Conservation (phyloP, 2,888 invertebrate genomes). For the Nomada fabriciana region DNA sequence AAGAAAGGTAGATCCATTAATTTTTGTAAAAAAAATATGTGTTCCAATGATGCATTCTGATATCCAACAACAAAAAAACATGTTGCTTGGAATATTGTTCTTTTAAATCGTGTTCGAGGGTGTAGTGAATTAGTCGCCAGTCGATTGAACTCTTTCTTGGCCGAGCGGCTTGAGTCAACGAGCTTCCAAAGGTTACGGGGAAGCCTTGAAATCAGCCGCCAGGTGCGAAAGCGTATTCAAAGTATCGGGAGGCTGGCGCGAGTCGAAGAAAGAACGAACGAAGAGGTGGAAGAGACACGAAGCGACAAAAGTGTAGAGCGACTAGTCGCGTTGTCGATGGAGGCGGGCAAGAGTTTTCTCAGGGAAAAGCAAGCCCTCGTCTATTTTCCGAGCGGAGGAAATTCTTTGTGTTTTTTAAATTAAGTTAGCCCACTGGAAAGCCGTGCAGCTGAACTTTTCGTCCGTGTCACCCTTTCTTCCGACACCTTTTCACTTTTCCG, state of each 20-base stretch:
- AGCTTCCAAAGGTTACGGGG: constrained; percentile 14
- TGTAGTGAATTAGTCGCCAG: constrained; percentile 23
- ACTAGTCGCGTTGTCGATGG: constrained; percentile 31
- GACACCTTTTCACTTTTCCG: constrained; percentile 20
- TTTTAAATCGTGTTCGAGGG: constrained; percentile 8
- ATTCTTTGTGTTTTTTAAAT: constrained; percentile 77
- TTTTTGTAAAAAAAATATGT: neutral
- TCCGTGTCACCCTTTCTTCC: constrained; percentile 28
- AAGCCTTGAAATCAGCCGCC: constrained; percentile 29
- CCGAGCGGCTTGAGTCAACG: constrained; percentile 18
- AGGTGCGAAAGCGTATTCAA: constrained; percentile 46
- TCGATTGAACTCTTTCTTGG: neutral
- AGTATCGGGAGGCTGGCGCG: constrained; percentile 44
- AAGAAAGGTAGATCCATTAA: neutral
- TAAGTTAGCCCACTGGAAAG: constrained; percentile 72
- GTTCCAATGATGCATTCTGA: too few relatives aligned
- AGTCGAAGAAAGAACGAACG: constrained; percentile 32
- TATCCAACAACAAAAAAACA: neutral
- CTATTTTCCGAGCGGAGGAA: constrained; percentile 67
- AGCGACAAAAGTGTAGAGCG: constrained; percentile 23
- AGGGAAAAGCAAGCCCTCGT: constrained; percentile 68
- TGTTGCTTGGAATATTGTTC: neutral
- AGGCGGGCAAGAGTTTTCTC: constrained; percentile 55
- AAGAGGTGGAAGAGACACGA: constrained; percentile 4
- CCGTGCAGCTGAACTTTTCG: constrained; percentile 63